Percentiles rank a stretch among this genome's conserved stretches.
Conservation (phyloP, 2,888 invertebrate species). For the Mesoligia furuncula region DNA sequence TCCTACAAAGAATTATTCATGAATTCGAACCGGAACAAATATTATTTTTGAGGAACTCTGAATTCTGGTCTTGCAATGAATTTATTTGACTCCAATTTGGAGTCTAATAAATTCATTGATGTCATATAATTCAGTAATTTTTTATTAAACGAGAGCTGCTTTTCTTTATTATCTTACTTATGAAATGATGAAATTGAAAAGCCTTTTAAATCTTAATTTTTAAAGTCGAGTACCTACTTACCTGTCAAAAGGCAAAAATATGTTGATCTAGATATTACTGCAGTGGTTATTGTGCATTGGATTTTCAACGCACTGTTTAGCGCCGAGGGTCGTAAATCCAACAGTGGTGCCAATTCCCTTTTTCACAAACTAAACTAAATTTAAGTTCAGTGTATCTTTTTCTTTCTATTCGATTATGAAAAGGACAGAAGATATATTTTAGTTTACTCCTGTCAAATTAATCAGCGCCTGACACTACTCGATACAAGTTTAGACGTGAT, state of each 20-base stretch:
- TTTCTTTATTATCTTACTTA: not conserved
- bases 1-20: conserved; percentile 59
- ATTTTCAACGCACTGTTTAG: not conserved
- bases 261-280: no score
- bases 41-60: conserved; percentile 45
- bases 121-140: not conserved
- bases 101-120: not conserved
- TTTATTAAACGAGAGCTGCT: not conserved
- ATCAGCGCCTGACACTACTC: no score
- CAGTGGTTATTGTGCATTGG: not conserved
- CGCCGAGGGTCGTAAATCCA: not conserved
- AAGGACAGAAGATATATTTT: no score
- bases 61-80: conserved; percentile 28
- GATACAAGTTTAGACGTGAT: no score
- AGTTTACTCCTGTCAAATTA: no score
- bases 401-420: no score
- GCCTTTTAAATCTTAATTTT: not conserved
- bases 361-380: no score
- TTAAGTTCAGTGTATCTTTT: no score
- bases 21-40: conserved; percentile 49
- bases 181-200: not conserved
- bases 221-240: not conserved
- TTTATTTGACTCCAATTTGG: not conserved
- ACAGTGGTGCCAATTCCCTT: no score
- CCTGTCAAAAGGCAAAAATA: not conserved